Percentiles rank a stretch among this genome's conserved stretches.
phyloP scores from a whole-genome alignment of 1,140 invertebrate species.

The Trigoniulus corallinus region DNA sequence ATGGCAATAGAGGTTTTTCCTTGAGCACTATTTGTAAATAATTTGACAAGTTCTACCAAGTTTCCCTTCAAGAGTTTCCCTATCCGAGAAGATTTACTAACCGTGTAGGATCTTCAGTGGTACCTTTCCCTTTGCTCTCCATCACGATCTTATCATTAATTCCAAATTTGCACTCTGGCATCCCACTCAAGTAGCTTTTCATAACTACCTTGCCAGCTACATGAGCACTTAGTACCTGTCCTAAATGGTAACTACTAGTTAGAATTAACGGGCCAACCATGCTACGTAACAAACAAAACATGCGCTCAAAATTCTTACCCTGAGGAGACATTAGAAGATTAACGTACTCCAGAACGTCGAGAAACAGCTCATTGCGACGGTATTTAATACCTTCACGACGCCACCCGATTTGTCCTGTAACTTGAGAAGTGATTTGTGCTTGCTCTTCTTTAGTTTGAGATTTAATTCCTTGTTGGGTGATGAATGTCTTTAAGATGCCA shows the following conservation, averaged over 20 bases:
- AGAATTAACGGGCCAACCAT: neutral
- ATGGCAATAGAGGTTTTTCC: slow-evolving; percentile 96
- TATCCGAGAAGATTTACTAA: slow-evolving; percentile 20
- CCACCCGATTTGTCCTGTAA: slow-evolving; percentile 99
- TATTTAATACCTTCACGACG: slow-evolving; percentile 98
- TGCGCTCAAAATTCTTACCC: slow-evolving; percentile 35
- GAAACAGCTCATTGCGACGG: slow-evolving; percentile 91
- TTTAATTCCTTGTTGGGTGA: slow-evolving; percentile 98
- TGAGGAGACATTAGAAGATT: slow-evolving; percentile 99
- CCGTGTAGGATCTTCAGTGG: slow-evolving; percentile 64
- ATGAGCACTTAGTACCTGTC: slow-evolving; percentile 96
- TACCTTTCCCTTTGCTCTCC: slow-evolving; percentile 79
- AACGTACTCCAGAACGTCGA: slow-evolving; percentile 98
- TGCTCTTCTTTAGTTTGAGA: slow-evolving; percentile 98
- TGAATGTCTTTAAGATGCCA: slow-evolving; percentile 97
- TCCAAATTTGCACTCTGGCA: slow-evolving; percentile 99
- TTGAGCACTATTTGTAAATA: slow-evolving; percentile 18
- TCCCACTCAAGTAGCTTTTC: slow-evolving; percentile 98
- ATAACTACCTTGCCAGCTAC: slow-evolving; percentile 99
- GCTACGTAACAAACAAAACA: neutral
- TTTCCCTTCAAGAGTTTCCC: neutral
- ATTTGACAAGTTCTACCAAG: neutral
- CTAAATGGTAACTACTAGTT: slow-evolving; percentile 31
- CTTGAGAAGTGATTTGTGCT: slow-evolving; percentile 97
- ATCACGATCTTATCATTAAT: slow-evolving; percentile 99